Evolutionary conservation across 2,113 vertebrate species (phyloP).

Genomic region (Leptobrachium leishanense): DNA sequence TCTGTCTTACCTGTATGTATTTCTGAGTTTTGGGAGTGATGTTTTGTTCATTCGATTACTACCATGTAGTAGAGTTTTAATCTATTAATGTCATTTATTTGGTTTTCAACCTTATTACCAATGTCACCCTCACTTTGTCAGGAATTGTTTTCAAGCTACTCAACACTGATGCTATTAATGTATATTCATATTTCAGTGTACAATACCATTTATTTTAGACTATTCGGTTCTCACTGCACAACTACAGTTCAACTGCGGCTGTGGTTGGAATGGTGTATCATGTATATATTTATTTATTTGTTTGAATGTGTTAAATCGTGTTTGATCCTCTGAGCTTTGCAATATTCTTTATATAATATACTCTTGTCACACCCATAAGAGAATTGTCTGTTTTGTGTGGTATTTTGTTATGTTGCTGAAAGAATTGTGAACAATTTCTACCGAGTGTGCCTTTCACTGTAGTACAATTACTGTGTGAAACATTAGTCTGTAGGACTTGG

Average conservation of each 20-base stretch:
- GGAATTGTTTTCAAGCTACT: slow-evolving; percentile 8
- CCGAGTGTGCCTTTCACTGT: slow-evolving; percentile 22
- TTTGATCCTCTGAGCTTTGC: slow-evolving; percentile 49
- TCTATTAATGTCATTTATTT: slow-evolving; percentile 30
- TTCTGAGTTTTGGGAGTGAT: slow-evolving; percentile 52
- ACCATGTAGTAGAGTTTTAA: slow-evolving; percentile 60
- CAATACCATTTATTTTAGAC: slow-evolving; percentile 28
- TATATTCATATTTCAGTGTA: slow-evolving; percentile 23
- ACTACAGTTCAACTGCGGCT: slow-evolving; percentile 37
- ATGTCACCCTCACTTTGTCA: slow-evolving; percentile 10
- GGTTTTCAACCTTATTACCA: not conserved
- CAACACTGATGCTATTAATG: slow-evolving; percentile 4
- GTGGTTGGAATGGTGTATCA: slow-evolving; percentile 57
- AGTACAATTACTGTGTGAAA: slow-evolving; percentile 21
- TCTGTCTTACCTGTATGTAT: slow-evolving; percentile 49
- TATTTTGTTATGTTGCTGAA: slow-evolving; percentile 16
- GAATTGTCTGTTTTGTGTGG: slow-evolving; percentile 28
- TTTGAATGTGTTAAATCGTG: slow-evolving; percentile 63
- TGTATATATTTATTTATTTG: slow-evolving; percentile 83
- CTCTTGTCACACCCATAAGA: not conserved
- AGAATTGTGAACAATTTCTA: not conserved
- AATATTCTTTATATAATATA: slow-evolving; percentile 50
- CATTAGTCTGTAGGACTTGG: slow-evolving; percentile 5
- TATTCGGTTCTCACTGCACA: not conserved
- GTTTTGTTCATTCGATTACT: slow-evolving; percentile 52